Evolutionary conservation across 2,797 vertebrate genomes (phyloP).

Genomic region (Odontamblyopus rebecca): DNA sequence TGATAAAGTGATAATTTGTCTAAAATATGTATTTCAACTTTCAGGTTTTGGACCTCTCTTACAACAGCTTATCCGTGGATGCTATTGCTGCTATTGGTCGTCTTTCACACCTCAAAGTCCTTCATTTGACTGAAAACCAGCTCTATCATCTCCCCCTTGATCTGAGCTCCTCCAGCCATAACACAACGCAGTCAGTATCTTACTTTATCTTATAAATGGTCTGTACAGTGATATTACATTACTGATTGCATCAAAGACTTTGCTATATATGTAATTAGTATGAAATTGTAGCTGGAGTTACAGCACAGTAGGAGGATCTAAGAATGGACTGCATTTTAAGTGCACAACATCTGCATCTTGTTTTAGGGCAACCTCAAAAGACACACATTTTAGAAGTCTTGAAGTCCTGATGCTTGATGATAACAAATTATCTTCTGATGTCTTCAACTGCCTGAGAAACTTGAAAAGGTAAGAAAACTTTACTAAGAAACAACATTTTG

Average conservation of each 20-base stretch:
- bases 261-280: too few species aligned
- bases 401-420: slow-evolving; percentile 85
- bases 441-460: slow-evolving; percentile 79
- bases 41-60: slow-evolving; percentile 88
- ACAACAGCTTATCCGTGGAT: slow-evolving; percentile 78
- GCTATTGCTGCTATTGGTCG: slow-evolving; percentile 71
- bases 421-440: slow-evolving; percentile 77
- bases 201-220: background rate
- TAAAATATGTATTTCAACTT: slow-evolving; percentile 14
- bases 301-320: too few species aligned
- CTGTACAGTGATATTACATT: background rate
- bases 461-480: slow-evolving; percentile 75
- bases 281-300: too few species aligned
- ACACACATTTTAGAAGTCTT: slow-evolving; percentile 72
- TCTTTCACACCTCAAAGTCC: slow-evolving; percentile 78
- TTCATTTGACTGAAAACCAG: slow-evolving; percentile 83
- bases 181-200: slow-evolving; percentile 37
- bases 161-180: slow-evolving; percentile 50
- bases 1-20: background rate
- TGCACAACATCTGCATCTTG: background rate
- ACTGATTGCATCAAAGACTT: too few species aligned
- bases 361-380: slow-evolving; percentile 29
- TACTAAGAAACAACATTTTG: background rate
- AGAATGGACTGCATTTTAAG: background rate
- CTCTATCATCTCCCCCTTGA: slow-evolving; percentile 78